Evolutionary conservation across 2,113 vertebrate genomes (phyloP).

Genomic region (Forbesichthys agassizii): DNA sequence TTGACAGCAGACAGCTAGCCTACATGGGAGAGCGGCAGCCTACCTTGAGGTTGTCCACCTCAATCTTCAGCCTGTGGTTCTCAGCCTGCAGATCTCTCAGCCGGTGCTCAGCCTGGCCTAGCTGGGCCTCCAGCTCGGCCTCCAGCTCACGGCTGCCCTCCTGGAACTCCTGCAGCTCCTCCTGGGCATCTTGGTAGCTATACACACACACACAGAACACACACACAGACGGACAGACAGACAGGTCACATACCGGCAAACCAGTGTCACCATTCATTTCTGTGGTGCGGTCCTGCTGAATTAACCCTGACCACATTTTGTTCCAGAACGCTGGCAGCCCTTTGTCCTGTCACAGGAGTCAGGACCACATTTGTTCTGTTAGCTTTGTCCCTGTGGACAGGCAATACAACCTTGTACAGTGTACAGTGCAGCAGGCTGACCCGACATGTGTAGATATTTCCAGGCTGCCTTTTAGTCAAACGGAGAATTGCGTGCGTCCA

Average conservation of each 20-base stretch:
- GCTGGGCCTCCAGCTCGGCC: constrained; percentile 94
- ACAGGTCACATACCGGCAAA: constrained; percentile 14
- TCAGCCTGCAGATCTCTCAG: constrained; percentile 92
- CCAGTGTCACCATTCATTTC: constrained; percentile 30
- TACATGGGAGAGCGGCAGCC: neutral
- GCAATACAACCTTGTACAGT: constrained; percentile 26
- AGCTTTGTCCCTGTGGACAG: constrained; percentile 16
- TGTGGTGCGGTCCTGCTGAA: constrained; percentile 24
- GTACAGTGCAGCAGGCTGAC: neutral
- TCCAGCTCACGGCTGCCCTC: constrained; percentile 97
- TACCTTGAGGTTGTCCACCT: constrained; percentile 92
- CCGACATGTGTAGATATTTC: constrained; percentile 28
- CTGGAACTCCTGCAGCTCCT: constrained; percentile 97
- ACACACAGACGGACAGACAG: constrained; percentile 6
- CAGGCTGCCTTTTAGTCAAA: constrained; percentile 25
- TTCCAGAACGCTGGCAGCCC: constrained; percentile 43
- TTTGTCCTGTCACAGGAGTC: constrained; percentile 47
- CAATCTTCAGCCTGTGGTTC: constrained; percentile 93
- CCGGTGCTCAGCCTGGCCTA: constrained; percentile 92
- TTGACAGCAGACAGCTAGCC: too few relatives aligned
- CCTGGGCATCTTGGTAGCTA: constrained; percentile 93
- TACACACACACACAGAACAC: constrained; percentile 16
- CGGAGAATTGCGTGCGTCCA: constrained; percentile 9
- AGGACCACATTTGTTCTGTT: constrained; percentile 34
- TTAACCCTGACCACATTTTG: neutral